Percentiles rank a stretch among this genome's conserved stretches.
These are phyloP conservation scores for Muschampia staudingeri DNA, from an alignment of 2,888 invertebrate species.

Conservation along the genomic window DNA sequence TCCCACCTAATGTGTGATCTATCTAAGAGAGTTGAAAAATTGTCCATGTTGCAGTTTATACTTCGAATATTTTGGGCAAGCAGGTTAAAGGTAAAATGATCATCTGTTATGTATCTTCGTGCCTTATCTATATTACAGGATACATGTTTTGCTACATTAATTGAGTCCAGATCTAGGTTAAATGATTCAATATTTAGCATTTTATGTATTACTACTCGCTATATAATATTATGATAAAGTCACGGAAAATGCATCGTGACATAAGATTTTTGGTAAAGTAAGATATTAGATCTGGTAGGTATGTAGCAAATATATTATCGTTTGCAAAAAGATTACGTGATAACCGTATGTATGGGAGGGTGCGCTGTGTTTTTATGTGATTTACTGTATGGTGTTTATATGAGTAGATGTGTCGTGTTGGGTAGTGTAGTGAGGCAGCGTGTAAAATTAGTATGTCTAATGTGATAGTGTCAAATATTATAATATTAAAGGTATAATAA, in stretches of 20 bases:
- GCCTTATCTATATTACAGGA: neutral
- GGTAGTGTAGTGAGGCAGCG: no score
- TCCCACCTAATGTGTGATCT: neutral
- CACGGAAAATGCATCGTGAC: neutral
- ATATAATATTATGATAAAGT: neutral
- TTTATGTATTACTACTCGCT: neutral
- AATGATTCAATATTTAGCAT: neutral
- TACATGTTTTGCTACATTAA: neutral
- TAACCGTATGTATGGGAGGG: neutral
- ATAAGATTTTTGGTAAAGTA: neutral
- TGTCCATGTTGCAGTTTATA: neutral
- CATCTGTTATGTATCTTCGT: neutral
- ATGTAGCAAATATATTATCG: neutral
- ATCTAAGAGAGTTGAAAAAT: neutral
- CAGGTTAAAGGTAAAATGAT: neutral
- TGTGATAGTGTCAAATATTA: no score
- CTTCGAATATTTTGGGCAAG: neutral
- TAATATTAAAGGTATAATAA: no score
- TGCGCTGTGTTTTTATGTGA: neutral
- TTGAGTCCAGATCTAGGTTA: neutral
- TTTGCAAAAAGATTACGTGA: neutral
- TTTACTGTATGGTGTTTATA: no score
- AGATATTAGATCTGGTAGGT: neutral
- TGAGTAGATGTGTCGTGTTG: no score
- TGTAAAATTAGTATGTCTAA: no score